phyloP scores from a whole-genome alignment of 1,140 invertebrate genomes.

The Zaprionus taronus region DNA sequence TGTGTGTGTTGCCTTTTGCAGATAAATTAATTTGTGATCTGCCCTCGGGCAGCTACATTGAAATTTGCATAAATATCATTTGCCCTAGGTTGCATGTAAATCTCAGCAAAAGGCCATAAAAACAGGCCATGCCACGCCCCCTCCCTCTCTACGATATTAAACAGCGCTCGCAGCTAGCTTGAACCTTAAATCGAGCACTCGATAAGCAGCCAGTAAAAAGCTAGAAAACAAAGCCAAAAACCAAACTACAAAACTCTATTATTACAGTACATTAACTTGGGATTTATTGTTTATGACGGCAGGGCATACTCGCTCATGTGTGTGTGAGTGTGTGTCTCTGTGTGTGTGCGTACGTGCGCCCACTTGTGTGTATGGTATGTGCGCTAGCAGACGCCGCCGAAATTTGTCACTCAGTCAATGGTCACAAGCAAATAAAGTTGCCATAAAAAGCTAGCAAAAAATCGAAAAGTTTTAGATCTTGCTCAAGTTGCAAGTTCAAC shows the following conservation, averaged over 20 bases:
- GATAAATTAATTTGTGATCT: slow-evolving; percentile 76
- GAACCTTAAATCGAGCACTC: slow-evolving; percentile 36
- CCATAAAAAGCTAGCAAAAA: slow-evolving; percentile 24
- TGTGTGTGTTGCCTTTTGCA: slow-evolving; percentile 58
- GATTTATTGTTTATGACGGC: slow-evolving; percentile 76
- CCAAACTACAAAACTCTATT: slow-evolving; percentile 71
- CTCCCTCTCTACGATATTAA: slow-evolving; percentile 13
- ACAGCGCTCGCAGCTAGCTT: slow-evolving; percentile 1
- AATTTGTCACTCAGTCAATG: slow-evolving; percentile 48
- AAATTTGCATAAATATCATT: slow-evolving; percentile 81
- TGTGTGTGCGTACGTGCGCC: not conserved
- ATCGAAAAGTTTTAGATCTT: slow-evolving; percentile 15
- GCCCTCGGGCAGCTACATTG: slow-evolving; percentile 58
- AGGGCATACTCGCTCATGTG: not conserved
- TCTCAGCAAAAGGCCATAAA: slow-evolving; percentile 36
- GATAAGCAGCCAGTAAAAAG: slow-evolving; percentile 33
- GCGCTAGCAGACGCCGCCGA: slow-evolving; percentile 2
- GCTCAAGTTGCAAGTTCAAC: slow-evolving; percentile 16
- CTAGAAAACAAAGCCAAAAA: not conserved
- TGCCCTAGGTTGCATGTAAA: slow-evolving; percentile 62
- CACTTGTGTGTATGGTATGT: not conserved
- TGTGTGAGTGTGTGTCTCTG: not conserved
- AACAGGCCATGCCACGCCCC: not conserved
- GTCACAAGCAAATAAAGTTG: slow-evolving; percentile 36
- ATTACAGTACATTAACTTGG: slow-evolving; percentile 78